Evolutionary conservation across 2,113 vertebrate genomes (phyloP), one percentile per base, ranked within the genome.

Genomic region (Cnemophilus loriae): DNA sequence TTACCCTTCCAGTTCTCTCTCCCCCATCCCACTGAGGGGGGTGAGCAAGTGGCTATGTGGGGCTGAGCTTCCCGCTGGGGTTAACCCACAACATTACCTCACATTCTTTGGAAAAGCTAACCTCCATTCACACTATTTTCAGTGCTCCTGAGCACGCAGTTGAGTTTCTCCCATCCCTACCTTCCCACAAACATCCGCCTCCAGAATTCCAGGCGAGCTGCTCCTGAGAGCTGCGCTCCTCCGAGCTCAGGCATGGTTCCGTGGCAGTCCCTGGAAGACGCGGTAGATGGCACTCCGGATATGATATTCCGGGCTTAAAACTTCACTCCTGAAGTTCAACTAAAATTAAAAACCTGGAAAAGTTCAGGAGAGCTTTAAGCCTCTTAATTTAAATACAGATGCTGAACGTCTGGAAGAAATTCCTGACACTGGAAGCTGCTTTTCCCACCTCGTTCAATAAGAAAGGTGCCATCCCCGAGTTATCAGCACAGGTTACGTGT

Each of bases 371-470:
- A 89, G 65, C 44, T 80, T 90, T 96, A 93, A 96, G 93, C 94
- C 71, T 95, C 91, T 96, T 97, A 97, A 95, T 96, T 96, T 97
- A 96, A 97, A 96, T 84, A 90, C 83, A 78, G 93, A 94, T 93
- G 92, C 82, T 88, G 92, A 96, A 64, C 10, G 61, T 87, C 88
- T 95, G 90, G 93, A 57, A 91, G 94, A 94, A 96, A 94, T 87
- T 96, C 86, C 92, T 97, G 90, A 92, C 88, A 90, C 92, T 84
- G 53, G 95, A 96, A 96, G 96, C 90, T 73, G 90, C 88, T 96
- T 96, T 96, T 74, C 63, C 92, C 76, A 75, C 70, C 77, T 90
- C 11, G 37, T 13, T 92, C 80, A 95, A 93, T 91, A 47, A 87
- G 84, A 86, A 91, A 91, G 69, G 89, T 68, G 65, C 88, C 44